A percentile compares a stretch with the other conserved stretches of the same genome.
These are phyloP conservation scores for Haliclona indistincta DNA, from an alignment of 37 sponge, comb jelly and placozoan species.

Conservation along the genomic window DNA sequence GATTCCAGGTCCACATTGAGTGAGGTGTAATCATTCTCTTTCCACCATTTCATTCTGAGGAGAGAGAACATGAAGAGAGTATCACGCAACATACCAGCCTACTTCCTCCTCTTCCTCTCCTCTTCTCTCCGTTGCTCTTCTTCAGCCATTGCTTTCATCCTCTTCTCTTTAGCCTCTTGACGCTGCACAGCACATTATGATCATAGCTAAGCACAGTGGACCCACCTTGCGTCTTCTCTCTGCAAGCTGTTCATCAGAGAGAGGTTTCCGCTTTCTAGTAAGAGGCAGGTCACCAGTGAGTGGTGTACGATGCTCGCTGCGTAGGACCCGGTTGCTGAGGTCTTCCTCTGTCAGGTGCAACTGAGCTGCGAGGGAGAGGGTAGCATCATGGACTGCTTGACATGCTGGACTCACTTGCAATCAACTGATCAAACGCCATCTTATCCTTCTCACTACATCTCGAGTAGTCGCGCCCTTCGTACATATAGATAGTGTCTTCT, in stretches of 20 bases:
- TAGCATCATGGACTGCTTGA: neutral
- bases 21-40: slow-evolving; percentile 55
- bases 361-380: slow-evolving; percentile 10
- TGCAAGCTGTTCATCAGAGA: slow-evolving; percentile 71
- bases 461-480: slow-evolving; percentile 82
- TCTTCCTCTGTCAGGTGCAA: slow-evolving; percentile 15
- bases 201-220: neutral
- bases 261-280: slow-evolving; percentile 60
- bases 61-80: neutral
- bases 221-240: slow-evolving; percentile 71
- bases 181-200: slow-evolving; percentile 19
- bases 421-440: slow-evolving; percentile 62
- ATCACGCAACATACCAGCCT: neutral
- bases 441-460: slow-evolving; percentile 52
- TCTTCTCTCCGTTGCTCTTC: slow-evolving; percentile 55
- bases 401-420: slow-evolving; percentile 23
- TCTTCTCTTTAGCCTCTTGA: slow-evolving; percentile 59
- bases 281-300: neutral
- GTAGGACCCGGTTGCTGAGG: slow-evolving; percentile 40
- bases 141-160: slow-evolving; percentile 62
- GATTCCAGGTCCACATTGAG: slow-evolving; percentile 48
- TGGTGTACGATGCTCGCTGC: slow-evolving; percentile 44
- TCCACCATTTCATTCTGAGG: slow-evolving; percentile 59
- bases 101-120: slow-evolving; percentile 53
- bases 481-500: slow-evolving; percentile 74